Conservation (phyloP, 2,797 vertebrate species). For the Silurus aristotelis region DNA sequence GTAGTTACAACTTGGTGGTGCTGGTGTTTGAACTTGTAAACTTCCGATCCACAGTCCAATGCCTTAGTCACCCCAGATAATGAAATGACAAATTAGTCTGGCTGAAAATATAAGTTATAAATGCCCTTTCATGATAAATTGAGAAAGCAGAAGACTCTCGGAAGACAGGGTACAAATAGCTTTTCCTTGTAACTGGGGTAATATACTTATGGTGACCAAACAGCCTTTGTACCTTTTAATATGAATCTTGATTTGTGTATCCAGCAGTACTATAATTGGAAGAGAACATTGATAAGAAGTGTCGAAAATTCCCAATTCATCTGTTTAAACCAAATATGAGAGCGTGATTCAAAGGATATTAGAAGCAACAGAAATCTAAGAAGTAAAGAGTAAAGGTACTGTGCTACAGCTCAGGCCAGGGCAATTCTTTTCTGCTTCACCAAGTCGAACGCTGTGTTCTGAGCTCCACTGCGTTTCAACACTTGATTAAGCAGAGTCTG, state of each 20-base stretch:
- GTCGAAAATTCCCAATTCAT: not conserved
- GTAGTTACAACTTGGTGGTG: no score
- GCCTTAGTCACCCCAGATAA: no score
- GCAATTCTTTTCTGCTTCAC: not conserved
- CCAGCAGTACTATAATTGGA: not conserved
- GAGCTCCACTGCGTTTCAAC: conserved; percentile 9
- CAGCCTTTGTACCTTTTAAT: no score
- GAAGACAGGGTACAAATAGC: no score
- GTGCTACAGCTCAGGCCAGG: not conserved
- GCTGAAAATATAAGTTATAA: no score
- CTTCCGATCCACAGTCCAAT: no score
- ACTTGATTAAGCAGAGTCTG: conserved; percentile 47
- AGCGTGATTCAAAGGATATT: not conserved
- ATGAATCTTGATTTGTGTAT: not conserved
- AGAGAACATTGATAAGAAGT: not conserved
- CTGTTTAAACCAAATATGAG: not conserved
- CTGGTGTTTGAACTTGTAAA: no score
- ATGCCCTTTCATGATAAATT: no score
- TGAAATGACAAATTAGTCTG: no score
- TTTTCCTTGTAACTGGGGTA: no score
- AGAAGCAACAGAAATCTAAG: not conserved
- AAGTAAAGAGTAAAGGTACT: not conserved
- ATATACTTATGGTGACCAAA: no score
- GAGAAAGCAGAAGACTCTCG: no score
- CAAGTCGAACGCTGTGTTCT: not conserved